Evolutionary conservation across 2,113 vertebrate species (phyloP), one percentile per base, ranked within the genome.

Genomic region (Dissostichus mawsoni): DNA sequence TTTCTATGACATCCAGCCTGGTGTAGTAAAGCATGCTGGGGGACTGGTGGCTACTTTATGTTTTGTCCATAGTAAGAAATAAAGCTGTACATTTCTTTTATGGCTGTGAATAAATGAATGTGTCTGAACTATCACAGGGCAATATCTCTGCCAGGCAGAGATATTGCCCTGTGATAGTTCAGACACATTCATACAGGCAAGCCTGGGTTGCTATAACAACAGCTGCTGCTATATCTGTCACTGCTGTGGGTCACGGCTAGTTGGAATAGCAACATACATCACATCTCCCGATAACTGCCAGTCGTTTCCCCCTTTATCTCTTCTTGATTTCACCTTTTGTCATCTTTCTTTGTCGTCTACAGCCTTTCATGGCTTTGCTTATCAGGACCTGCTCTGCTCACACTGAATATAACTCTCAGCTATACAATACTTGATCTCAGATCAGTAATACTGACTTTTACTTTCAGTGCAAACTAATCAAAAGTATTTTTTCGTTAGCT

Each of bases 181-280:
- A 20, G 20, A 20, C 20, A 20, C 20, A 20, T 20, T 20, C 20
- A 20, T 20, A 80, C 80, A 79, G 78, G 50, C 82, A 86, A 78
- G 77, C 57, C 72, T 76, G 44, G 36, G 92, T 94, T 90, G 89
- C 90, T 81, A 89, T 94, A 87, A 93, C 92, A 92, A 94, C 90
- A 82, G 90, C 86, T 75, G 86, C 84, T 88, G 83, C 89, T 87
- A 80, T 88, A 90, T 87, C 84, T 73, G 77, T 92, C 86, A 71
- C 77, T 69, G 78, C 86, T 81, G 61, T 78, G 71, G 87, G 87
- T 91, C 86, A 85, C n/a, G 36, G 74, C 74, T 69, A 73, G 74
- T 76, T 76, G 84, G 90, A 91, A 82, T 84, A 87, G 85, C 90
- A 91, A 74, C 51, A 41, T 85, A 78, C 75, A 83, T 93, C 82